Conservation (phyloP, 2,797 vertebrate genomes). For the Chelon labrosus region DNA sequence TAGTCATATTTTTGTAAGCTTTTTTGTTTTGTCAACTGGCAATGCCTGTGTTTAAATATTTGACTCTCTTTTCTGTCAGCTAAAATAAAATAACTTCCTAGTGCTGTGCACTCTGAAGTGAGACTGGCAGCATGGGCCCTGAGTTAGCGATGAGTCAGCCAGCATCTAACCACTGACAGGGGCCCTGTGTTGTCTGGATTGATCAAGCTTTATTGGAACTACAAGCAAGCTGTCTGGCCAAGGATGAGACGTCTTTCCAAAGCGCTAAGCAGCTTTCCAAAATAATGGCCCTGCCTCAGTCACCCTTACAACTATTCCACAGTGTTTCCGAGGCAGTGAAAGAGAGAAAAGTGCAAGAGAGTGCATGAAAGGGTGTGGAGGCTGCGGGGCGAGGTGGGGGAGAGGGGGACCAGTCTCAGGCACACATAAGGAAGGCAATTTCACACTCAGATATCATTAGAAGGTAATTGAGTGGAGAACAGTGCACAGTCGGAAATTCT, state of each 20-base stretch:
- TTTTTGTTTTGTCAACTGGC: neutral
- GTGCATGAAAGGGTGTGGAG: neutral
- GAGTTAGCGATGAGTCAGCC: slow-evolving; percentile 44
- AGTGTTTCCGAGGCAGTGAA: slow-evolving; percentile 19
- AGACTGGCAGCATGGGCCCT: slow-evolving; percentile 14
- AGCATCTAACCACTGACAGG: slow-evolving; percentile 16
- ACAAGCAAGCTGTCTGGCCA: slow-evolving; percentile 38
- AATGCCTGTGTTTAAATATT: slow-evolving; percentile 16
- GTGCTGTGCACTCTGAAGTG: slow-evolving; percentile 23
- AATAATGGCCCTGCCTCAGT: slow-evolving; percentile 45
- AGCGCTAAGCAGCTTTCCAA: slow-evolving; percentile 50
- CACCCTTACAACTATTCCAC: slow-evolving; percentile 35
- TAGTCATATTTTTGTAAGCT: neutral
- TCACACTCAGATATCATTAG: slow-evolving; percentile 78
- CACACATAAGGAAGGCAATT: slow-evolving; percentile 52
- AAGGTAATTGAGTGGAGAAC: slow-evolving; percentile 76
- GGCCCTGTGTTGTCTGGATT: slow-evolving; percentile 49
- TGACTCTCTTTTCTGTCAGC: slow-evolving; percentile 1
- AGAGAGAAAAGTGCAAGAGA: slow-evolving; percentile 4
- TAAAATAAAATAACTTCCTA: slow-evolving; percentile 32
- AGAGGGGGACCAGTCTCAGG: neutral
- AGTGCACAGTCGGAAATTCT: slow-evolving; percentile 49
- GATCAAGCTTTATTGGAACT: slow-evolving; percentile 52
- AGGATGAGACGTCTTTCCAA: slow-evolving; percentile 52
- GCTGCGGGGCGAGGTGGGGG: neutral